Percentiles rank a stretch among this genome's conserved stretches.
Conservation (phyloP, 2,888 invertebrate genomes). For the Imbricaverruca yamaguchii region DNA sequence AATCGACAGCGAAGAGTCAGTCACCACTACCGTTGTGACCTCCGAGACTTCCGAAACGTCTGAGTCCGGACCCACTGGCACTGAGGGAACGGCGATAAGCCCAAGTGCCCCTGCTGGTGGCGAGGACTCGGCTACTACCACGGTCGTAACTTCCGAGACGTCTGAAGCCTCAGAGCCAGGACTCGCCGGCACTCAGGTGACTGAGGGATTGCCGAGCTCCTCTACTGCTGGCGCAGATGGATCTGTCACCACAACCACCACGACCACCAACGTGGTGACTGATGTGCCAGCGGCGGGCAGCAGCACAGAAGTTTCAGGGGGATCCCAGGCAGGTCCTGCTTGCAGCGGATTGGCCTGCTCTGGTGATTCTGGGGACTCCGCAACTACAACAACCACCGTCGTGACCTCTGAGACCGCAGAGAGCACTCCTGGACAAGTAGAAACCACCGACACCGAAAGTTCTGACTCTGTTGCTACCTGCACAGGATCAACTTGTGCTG, state of each 20-base stretch:
- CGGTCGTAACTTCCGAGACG: neutral
- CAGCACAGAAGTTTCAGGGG: neutral
- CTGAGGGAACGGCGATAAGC: neutral
- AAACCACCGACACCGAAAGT: neutral
- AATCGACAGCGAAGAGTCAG: neutral
- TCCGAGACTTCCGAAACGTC: constrained; percentile 17
- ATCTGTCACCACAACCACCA: neutral
- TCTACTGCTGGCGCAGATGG: too few species aligned
- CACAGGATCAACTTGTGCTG: neutral
- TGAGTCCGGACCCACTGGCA: neutral
- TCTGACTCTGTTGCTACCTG: neutral
- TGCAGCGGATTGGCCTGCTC: neutral
- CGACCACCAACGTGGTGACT: neutral
- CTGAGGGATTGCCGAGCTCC: too few species aligned
- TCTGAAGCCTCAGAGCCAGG: too few species aligned
- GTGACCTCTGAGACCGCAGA: neutral
- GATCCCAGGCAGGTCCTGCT: neutral
- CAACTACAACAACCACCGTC: neutral
- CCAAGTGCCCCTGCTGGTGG: neutral
- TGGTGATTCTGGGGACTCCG: neutral
- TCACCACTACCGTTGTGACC: neutral
- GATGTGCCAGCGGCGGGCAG: neutral
- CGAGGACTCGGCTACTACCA: neutral
- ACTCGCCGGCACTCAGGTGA: too few species aligned
- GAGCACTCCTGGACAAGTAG: neutral